phyloP scores from a whole-genome alignment of 2,888 invertebrate species.

The Acleris holmiana region DNA sequence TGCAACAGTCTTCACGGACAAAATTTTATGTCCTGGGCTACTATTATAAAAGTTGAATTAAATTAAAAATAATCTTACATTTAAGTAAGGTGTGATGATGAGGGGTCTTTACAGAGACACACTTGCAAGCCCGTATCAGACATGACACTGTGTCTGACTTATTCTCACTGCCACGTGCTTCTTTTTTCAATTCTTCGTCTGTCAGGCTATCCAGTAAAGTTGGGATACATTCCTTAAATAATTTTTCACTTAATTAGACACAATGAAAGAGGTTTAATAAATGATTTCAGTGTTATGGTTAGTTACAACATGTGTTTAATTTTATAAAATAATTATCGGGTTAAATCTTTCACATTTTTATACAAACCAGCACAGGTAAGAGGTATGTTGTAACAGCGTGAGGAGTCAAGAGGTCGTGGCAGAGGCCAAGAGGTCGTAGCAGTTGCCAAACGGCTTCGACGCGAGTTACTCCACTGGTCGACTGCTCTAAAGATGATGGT shows the following conservation, averaged over 20 bases:
- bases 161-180: slow-evolving; percentile 95
- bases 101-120: slow-evolving; percentile 92
- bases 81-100: slow-evolving; percentile 90
- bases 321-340: too few relatives aligned
- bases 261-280: neutral
- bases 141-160: slow-evolving; percentile 98
- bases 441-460: slow-evolving; percentile 84
- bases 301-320: too few relatives aligned
- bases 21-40: too few relatives aligned
- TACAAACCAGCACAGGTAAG: slow-evolving; percentile 93
- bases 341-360: too few relatives aligned
- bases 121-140: slow-evolving; percentile 96
- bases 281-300: too few relatives aligned
- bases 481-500: slow-evolving; percentile 72
- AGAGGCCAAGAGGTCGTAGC: slow-evolving; percentile 95
- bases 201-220: slow-evolving; percentile 95
- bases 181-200: slow-evolving; percentile 97
- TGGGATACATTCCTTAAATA: slow-evolving; percentile 92
- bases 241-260: slow-evolving; percentile 1
- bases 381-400: slow-evolving; percentile 96
- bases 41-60: too few relatives aligned
- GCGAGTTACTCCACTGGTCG: slow-evolving; percentile 68
- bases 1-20: too few relatives aligned
- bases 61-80: slow-evolving; percentile 62
- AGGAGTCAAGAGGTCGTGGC: slow-evolving; percentile 95